Percentiles rank a stretch among this genome's conserved stretches.
These are phyloP conservation scores for Zophobas morio DNA, from an alignment of 1,140 invertebrate species.

Conservation along the genomic window DNA sequence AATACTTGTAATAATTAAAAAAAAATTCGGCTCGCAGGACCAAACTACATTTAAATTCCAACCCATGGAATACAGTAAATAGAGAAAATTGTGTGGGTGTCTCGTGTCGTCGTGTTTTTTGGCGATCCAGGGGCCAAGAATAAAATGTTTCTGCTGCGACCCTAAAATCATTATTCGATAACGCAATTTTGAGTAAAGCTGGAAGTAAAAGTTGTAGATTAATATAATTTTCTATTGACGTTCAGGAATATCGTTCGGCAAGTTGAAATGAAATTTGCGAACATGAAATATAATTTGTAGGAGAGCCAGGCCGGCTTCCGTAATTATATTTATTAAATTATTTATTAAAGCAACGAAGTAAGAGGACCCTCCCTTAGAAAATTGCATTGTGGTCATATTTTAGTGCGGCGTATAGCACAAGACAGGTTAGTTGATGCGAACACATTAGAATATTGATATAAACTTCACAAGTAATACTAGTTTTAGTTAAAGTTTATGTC, in stretches of 20 bases:
- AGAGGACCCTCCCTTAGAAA: conserved; percentile 35
- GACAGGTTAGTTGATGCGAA: conserved; percentile 40
- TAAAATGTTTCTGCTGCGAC: no score
- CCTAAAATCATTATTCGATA: background rate
- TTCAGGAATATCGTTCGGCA: conserved; percentile 41
- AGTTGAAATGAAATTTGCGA: conserved; percentile 48
- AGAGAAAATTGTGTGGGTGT: no score
- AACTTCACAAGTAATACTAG: conserved; percentile 55
- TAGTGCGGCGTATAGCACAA: conserved; percentile 2
- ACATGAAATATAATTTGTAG: conserved; percentile 49
- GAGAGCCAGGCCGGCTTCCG: conserved; percentile 20
- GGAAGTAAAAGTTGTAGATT: conserved; percentile 30
- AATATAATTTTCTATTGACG: conserved; percentile 45
- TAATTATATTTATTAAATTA: conserved; percentile 49
- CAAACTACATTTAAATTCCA: no score
- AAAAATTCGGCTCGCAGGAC: no score
- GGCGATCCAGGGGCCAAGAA: no score
- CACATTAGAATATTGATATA: conserved; percentile 52
- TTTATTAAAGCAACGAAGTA: conserved; percentile 38
- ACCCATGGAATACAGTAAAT: no score
- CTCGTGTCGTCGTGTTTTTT: no score
- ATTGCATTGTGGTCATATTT: conserved; percentile 46
- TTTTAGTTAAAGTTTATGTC: conserved; percentile 53
- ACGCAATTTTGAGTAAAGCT: background rate
- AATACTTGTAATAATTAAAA: no score